These are phyloP conservation scores for Bubo scandiacus DNA, from an alignment of 2,113 vertebrate genomes.

Conservation along the genomic window DNA sequence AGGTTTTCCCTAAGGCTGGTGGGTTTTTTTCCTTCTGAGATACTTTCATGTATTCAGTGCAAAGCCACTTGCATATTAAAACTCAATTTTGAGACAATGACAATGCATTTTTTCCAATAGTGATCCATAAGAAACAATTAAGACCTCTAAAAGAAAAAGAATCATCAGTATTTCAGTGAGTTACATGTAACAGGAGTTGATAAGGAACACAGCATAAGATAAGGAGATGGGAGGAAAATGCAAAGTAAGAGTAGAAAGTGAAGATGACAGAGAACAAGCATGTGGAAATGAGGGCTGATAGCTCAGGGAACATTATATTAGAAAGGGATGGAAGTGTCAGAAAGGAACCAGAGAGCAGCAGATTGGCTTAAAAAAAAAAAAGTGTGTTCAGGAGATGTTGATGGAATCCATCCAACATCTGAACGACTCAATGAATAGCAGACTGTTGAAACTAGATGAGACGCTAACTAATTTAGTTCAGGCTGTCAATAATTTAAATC, in stretches of 20 bases:
- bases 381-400: slow-evolving; percentile 57
- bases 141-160: not conserved
- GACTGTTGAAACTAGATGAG: slow-evolving; percentile 69
- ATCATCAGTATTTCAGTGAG: not conserved
- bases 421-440: slow-evolving; percentile 63
- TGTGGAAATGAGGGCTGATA: not conserved
- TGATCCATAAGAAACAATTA: not conserved
- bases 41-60: rapidly evolving
- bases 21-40: not conserved
- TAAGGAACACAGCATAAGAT: not conserved
- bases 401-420: slow-evolving; percentile 68
- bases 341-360: slow-evolving; percentile 44
- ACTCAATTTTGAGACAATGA: not conserved
- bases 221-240: not conserved
- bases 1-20: not conserved
- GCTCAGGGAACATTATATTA: slow-evolving; percentile 3
- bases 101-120: not conserved
- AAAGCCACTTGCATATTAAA: not conserved
- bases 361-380: slow-evolving; percentile 36
- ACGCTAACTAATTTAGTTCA: slow-evolving; percentile 65
- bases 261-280: not conserved
- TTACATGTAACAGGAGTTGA: not conserved
- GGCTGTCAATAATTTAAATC: slow-evolving; percentile 72
- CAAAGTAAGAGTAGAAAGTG: not conserved
- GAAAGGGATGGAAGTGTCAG: slow-evolving; percentile 42